phyloP scores from a whole-genome alignment of 2,113 vertebrate genomes.

The Antechinus stuartii region DNA sequence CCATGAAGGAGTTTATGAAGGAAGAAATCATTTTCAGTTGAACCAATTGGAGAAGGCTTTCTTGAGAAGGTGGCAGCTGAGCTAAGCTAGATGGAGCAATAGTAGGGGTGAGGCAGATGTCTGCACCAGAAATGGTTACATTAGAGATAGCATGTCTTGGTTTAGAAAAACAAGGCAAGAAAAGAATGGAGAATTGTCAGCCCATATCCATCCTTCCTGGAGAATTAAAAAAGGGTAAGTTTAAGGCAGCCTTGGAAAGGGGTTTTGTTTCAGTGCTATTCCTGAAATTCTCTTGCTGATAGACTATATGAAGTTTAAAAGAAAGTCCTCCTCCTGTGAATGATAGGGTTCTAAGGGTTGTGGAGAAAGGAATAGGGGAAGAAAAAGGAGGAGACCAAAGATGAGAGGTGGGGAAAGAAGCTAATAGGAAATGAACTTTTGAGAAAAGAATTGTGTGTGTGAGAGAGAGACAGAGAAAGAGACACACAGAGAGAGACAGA shows the following conservation, averaged over 20 bases:
- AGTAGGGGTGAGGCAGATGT: not conserved
- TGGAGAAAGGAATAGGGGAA: not conserved
- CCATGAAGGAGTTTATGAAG: not conserved
- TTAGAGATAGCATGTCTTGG: not conserved
- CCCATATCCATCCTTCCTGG: slow-evolving; percentile 4
- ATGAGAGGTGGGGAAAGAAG: not conserved
- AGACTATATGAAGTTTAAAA: not conserved
- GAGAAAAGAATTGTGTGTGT: slow-evolving; percentile 32
- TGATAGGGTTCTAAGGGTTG: not conserved
- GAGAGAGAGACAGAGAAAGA: not conserved
- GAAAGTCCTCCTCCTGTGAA: not conserved
- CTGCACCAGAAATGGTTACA: not conserved
- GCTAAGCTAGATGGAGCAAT: not conserved
- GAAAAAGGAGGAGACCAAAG: not conserved
- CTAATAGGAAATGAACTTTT: slow-evolving; percentile 25
- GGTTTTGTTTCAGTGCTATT: not conserved
- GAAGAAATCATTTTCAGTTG: not conserved
- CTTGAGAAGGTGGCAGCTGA: not conserved
- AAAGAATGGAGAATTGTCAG: not conserved
- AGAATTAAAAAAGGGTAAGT: slow-evolving; percentile 11
- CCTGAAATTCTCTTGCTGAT: not conserved
- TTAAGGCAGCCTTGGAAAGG: not conserved
- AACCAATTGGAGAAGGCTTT: not conserved
- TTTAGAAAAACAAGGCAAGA: not conserved
- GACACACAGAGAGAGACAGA: too few species aligned